phyloP scores from a whole-genome alignment of 1,140 invertebrate genomes.

The Drosophila mauritiana region DNA sequence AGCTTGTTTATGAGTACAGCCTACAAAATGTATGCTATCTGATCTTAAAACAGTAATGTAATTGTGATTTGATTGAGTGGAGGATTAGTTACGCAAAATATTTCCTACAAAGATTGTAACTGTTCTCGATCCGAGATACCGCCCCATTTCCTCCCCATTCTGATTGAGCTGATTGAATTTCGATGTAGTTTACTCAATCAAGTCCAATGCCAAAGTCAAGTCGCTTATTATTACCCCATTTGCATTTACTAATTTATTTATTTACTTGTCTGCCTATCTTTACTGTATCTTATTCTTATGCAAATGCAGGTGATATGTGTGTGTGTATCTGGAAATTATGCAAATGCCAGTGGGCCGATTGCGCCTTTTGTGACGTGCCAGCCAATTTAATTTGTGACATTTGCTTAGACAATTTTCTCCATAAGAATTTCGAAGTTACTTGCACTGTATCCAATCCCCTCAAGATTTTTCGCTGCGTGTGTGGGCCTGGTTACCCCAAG shows the following conservation, averaged over 20 bases:
- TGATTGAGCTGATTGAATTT: slow-evolving; percentile 59
- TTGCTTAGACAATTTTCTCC: slow-evolving; percentile 66
- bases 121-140: background rate
- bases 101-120: slow-evolving; percentile 15
- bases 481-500: slow-evolving; percentile 57
- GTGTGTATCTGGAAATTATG: slow-evolving; percentile 72
- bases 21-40: background rate
- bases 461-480: slow-evolving; percentile 29
- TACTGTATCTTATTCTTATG: slow-evolving; percentile 56
- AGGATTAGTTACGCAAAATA: slow-evolving; percentile 22
- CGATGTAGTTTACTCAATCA: slow-evolving; percentile 51
- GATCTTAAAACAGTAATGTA: background rate
- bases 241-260: slow-evolving; percentile 61
- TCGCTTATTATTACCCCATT: slow-evolving; percentile 49
- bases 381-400: slow-evolving; percentile 77
- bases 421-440: slow-evolving; percentile 17
- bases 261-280: slow-evolving; percentile 57
- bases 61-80: background rate
- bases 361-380: slow-evolving; percentile 58
- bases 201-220: slow-evolving; percentile 56
- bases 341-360: slow-evolving; percentile 67
- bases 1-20: background rate
- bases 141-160: background rate
- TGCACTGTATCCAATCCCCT: background rate
- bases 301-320: slow-evolving; percentile 41